Base-by-base conservation (phyloP, 2,113 vertebrate genomes). In the Rhea pennata region DNA sequence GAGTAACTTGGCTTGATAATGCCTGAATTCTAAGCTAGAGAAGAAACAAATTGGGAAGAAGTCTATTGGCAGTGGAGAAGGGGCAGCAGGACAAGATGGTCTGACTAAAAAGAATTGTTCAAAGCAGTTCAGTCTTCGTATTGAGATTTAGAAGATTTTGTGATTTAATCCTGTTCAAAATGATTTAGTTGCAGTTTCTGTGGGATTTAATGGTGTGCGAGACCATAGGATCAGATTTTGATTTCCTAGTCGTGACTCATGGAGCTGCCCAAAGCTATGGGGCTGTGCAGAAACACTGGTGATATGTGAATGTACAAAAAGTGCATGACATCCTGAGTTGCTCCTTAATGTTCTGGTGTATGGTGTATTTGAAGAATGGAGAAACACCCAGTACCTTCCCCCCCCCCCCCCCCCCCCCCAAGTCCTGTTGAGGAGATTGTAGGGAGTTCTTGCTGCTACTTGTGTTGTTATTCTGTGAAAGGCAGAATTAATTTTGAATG, bases 1-100 rank as follows among this genome's bases (percentile, higher is more conserved):
- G 81, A 95, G 70, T 93, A 97, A 95, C 80, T 93, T 96, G 88
- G 79, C 82, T 95, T 96, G 86, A 95, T 96, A 96, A 84, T 74
- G 21, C 40, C 42, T 84, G 91, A 95, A 89, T 97, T 94, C 84
- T 94, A 59, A 96, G 80, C 40, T 87, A 95, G 95, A 93, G 95
- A 56, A 87, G 84, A 97, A 96, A 94, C 42, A 96, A 94, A 96
- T 95, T 91, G 87, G 79, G 65, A 81, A 58, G 73, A 53, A 80
- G 44, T 53, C n/a, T 86, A 7, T n/a, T 69, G 51, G 33, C 50
- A 73, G n/a, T 27, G 48, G 66, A 76, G 56, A 84, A 69, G 1
- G 2, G 73, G 40, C 54, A 84, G 51, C 29, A 71, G 88, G 62
- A 56, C 42, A 75, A 86, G 22, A 15, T 17, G 12, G 4, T 51